Evolutionary conservation across 2,888 invertebrate species (phyloP).

Genomic region (Dione vanillae): DNA sequence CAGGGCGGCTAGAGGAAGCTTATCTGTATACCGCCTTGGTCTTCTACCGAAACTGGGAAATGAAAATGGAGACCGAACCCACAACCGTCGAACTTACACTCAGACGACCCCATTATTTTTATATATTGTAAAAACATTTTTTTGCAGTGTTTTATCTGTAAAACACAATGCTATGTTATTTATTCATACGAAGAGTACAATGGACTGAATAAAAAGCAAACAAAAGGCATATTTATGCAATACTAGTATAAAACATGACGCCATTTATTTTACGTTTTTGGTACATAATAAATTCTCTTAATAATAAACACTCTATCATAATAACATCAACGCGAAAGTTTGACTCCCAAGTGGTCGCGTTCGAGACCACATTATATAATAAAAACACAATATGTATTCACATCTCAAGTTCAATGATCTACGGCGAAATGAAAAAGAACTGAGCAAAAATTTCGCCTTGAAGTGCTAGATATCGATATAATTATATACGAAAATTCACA

Average conservation of each 20-base stretch:
- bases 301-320: neutral
- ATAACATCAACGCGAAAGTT: slow-evolving; percentile 12
- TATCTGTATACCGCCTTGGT: too few species aligned
- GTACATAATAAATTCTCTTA: neutral
- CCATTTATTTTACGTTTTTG: neutral
- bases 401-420: slow-evolving; percentile 30
- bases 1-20: too few species aligned
- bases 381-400: slow-evolving; percentile 13
- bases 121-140: too few species aligned
- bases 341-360: neutral
- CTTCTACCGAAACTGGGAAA: too few species aligned
- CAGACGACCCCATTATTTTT: too few species aligned
- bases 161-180: too few species aligned
- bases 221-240: neutral
- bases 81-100: too few species aligned
- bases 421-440: slow-evolving; percentile 25
- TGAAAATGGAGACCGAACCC: too few species aligned
- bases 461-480: slow-evolving; percentile 7
- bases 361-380: slow-evolving; percentile 8
- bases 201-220: too few species aligned
- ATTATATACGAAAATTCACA: slow-evolving; percentile 39
- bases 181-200: too few species aligned
- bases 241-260: neutral
- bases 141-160: too few species aligned
- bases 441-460: slow-evolving; percentile 25